Evolutionary conservation across 2,888 invertebrate genomes (phyloP).

Genomic region (Glaucopsyche alexis): DNA sequence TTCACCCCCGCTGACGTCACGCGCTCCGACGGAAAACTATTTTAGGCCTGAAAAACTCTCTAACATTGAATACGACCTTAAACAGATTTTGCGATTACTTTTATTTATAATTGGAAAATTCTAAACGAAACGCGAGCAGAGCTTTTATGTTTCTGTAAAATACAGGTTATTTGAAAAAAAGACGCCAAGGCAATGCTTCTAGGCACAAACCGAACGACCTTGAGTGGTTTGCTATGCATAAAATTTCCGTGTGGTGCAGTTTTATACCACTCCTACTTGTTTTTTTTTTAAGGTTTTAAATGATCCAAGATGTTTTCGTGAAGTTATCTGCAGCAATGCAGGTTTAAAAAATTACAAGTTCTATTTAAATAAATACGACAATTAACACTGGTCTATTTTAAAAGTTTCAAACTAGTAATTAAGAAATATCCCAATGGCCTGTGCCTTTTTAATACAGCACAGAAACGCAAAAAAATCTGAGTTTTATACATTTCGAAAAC

Average conservation of each 20-base stretch:
- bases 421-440: too few relatives aligned
- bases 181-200: conserved; percentile 26
- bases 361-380: background rate
- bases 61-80: conserved; percentile 21
- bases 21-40: conserved; percentile 41
- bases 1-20: conserved; percentile 59
- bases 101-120: background rate
- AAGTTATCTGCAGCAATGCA: background rate
- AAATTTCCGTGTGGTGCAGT: conserved; percentile 28
- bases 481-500: background rate
- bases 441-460: too few relatives aligned
- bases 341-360: background rate
- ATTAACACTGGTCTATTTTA: too few relatives aligned
- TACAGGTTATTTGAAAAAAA: conserved; percentile 25
- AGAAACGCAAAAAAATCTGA: too few relatives aligned
- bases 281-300: conserved; percentile 14
- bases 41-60: conserved; percentile 33
- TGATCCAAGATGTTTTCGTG: conserved; percentile 6
- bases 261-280: conserved; percentile 23
- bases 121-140: background rate
- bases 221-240: conserved; percentile 28
- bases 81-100: background rate
- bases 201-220: conserved; percentile 27
- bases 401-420: too few relatives aligned
- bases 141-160: conserved; percentile 20